Percentiles rank a stretch among this genome's conserved stretches.
phyloP scores from a whole-genome alignment of 2,113 vertebrate genomes.

The Grallaria varia region DNA sequence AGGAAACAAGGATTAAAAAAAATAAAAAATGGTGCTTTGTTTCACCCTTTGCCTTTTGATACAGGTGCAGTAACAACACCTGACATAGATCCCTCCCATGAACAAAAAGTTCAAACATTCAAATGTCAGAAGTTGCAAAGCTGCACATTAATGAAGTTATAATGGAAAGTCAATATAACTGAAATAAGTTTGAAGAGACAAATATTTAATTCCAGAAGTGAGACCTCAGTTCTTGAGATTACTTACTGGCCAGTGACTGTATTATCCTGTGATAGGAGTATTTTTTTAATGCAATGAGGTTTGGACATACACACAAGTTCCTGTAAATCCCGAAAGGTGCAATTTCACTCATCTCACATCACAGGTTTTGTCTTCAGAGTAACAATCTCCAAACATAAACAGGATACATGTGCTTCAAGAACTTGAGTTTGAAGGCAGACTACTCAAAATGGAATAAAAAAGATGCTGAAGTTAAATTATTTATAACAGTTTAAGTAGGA shows the following conservation, averaged over 20 bases:
- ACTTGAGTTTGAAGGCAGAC: neutral
- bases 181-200: neutral
- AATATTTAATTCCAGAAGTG: neutral
- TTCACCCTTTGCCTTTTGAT: neutral
- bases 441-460: neutral
- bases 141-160: neutral
- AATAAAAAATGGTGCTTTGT: neutral
- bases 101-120: neutral
- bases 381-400: neutral
- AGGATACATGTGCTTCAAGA: neutral
- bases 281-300: neutral
- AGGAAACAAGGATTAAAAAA: neutral
- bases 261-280: neutral
- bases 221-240: neutral
- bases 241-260: neutral
- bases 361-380: fast-evolving
- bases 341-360: neutral
- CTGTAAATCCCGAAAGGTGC: neutral
- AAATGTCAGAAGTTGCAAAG: neutral
- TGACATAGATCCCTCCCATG: neutral
- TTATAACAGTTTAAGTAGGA: neutral
- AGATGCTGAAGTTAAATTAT: neutral
- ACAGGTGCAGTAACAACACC: neutral
- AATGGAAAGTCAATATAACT: neutral
- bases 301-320: neutral